Percentiles rank a stretch among this genome's conserved stretches.
phyloP scores from a whole-genome alignment of 2,113 vertebrate species.

The Nothobranchius kuhntae region DNA sequence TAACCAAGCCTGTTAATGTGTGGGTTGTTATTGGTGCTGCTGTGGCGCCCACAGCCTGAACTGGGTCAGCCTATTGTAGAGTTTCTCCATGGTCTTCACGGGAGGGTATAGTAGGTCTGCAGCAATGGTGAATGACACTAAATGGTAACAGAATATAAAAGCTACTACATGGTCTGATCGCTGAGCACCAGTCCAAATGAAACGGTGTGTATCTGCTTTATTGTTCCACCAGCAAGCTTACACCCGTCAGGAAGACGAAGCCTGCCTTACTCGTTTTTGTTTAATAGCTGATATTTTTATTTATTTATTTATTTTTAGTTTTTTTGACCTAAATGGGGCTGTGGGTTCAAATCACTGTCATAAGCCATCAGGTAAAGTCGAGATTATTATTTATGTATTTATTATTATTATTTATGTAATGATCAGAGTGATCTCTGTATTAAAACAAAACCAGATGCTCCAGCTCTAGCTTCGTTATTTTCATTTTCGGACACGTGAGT shows the following conservation, averaged over 20 bases:
- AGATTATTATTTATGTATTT: background rate
- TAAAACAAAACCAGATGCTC: too few relatives aligned
- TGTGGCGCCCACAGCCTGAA: constrained; percentile 1
- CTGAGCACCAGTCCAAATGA: background rate
- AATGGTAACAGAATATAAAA: constrained; percentile 19
- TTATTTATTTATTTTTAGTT: background rate
- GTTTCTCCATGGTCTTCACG: constrained; percentile 14
- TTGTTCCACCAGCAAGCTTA: too few relatives aligned
- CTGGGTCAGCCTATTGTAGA: constrained; percentile 23
- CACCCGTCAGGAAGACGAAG: too few relatives aligned
- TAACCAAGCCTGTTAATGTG: background rate
- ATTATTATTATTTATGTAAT: background rate
- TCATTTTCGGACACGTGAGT: too few relatives aligned
- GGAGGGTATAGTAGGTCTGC: background rate
- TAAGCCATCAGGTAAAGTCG: background rate
- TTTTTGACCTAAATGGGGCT: background rate
- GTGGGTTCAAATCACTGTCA: background rate
- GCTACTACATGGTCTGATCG: background rate
- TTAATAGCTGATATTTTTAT: background rate
- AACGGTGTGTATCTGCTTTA: background rate
- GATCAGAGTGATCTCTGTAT: too few relatives aligned
- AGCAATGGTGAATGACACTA: background rate
- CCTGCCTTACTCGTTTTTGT: too few relatives aligned
- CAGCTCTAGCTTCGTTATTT: background rate
- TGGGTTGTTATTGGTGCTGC: background rate